These are phyloP conservation scores for Diorhabda sublineata DNA, from an alignment of 1,140 invertebrate species.

Conservation along the genomic window DNA sequence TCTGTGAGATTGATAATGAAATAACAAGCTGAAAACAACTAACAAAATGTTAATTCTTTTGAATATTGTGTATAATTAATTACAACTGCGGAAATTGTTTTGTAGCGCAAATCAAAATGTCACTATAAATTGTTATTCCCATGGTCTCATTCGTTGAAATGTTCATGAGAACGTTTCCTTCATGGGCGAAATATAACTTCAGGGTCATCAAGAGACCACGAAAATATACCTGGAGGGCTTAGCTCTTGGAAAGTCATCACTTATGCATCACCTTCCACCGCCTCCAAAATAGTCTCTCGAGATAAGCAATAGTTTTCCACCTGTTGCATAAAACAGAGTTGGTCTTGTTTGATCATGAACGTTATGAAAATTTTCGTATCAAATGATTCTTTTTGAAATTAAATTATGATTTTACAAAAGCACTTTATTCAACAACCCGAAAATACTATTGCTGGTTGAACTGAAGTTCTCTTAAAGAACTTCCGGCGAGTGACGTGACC, in stretches of 20 bases:
- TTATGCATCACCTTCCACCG: slow-evolving; percentile 17
- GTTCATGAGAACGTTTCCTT: slow-evolving; percentile 17
- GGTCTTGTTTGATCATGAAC: too few species aligned
- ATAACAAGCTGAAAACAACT: too few species aligned
- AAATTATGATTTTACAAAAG: too few species aligned
- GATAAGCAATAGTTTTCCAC: slow-evolving; percentile 17
- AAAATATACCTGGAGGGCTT: slow-evolving; percentile 4
- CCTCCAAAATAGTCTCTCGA: slow-evolving; percentile 16
- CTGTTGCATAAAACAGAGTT: slow-evolving; percentile 9
- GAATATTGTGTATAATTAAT: too few species aligned
- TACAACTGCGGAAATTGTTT: background rate
- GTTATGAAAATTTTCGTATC: too few species aligned
- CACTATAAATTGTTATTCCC: slow-evolving; percentile 4
- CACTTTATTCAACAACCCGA: too few species aligned
- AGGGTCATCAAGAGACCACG: slow-evolving; percentile 20
- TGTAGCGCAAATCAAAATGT: slow-evolving; percentile 11
- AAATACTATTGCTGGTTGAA: too few species aligned
- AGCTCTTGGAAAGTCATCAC: slow-evolving; percentile 16
- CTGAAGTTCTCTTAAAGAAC: too few species aligned
- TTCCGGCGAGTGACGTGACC: too few species aligned
- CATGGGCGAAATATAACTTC: slow-evolving; percentile 7
- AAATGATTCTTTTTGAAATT: too few species aligned
- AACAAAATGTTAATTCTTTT: too few species aligned
- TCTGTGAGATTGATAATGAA: too few species aligned
- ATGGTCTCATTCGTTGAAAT: slow-evolving; percentile 10